Evolutionary conservation across 2,797 vertebrate species (phyloP), one percentile per base, ranked within the genome.

Genomic region (Apogon hyalosoma): DNA sequence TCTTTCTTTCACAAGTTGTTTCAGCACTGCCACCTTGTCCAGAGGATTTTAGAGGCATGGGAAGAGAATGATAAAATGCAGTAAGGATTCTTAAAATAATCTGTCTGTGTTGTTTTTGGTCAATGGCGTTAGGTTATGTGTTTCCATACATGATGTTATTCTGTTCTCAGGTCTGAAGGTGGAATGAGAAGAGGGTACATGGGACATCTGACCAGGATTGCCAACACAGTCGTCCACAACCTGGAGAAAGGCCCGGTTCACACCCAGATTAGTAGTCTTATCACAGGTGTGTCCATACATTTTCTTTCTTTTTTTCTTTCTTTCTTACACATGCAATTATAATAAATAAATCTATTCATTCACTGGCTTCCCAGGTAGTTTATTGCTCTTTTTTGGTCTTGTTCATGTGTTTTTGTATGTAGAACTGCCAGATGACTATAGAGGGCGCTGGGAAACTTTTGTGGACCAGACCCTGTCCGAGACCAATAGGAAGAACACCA

Each of bases 141-240:
- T 61, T 63, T 63, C 9, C 21, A 7, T 21, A 40, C 65, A 15
- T 49, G 14, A 51, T 2, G 11, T 24, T 19, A 15, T 10, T 63
- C 0, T 84, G 51, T 80, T 45, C 80, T 51, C 86, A 99, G 98
- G 94, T 93, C 95, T 31, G 95, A 95, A 51, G 97, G 96, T 0
- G 98, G 98, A 1, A 96, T 96, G 94, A 94, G 98, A 80, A 94
- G 96, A 52, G 98, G 98, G 13, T 96, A 98, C 83, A 99, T 99
- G 98, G 98, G 98, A 40, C 98, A 99, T 92, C 95, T 99, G 49
- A 99, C 98, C 0, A 94, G 98, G 56, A 99, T 99, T 33, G 98
- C 98, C 88, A 99, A 99, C 24, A 95, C 96, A 0, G 96, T 99
- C 13, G 97, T 96, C 7, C 97, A 98, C 90, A 98, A 96, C 72